Percentiles rank a stretch among this genome's conserved stretches.
Evolutionary conservation across 2,113 vertebrate species (phyloP).

Genomic region (Chrysochloris asiatica): DNA sequence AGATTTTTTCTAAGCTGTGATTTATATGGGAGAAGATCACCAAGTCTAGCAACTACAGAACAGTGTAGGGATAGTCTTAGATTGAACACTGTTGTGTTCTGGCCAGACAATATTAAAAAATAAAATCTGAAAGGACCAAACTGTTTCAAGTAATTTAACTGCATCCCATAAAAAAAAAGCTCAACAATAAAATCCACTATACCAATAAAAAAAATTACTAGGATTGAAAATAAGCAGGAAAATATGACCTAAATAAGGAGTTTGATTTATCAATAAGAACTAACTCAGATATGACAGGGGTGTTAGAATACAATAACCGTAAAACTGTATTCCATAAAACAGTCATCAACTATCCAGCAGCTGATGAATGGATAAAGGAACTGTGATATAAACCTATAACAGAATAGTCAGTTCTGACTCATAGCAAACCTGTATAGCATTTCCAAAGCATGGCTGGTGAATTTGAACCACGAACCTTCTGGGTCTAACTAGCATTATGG

Average conservation of each 20-base stretch:
- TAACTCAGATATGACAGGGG: not conserved
- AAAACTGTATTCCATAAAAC: not conserved
- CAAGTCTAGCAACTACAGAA: not conserved
- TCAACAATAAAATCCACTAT: not conserved
- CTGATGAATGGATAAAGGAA: not conserved
- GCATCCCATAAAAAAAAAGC: not conserved
- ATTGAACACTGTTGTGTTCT: not conserved
- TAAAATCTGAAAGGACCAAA: not conserved
- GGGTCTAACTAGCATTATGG: too few species aligned
- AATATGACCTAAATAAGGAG: not conserved
- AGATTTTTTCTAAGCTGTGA: not conserved
- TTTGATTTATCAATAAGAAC: not conserved
- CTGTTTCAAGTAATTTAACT: not conserved
- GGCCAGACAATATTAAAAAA: not conserved
- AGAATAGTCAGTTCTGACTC: too few species aligned
- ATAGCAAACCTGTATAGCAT: too few species aligned
- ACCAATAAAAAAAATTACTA: conserved; percentile 3
- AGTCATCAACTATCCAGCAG: not conserved
- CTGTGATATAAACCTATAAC: not conserved
- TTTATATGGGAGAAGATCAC: not conserved
- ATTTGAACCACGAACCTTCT: too few species aligned
- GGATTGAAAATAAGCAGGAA: not conserved
- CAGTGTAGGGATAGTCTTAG: not conserved
- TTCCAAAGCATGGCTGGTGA: too few species aligned
- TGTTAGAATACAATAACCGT: not conserved